Base-by-base conservation (phyloP, 2,113 vertebrate genomes). In the Bufo gargarizans region DNA sequence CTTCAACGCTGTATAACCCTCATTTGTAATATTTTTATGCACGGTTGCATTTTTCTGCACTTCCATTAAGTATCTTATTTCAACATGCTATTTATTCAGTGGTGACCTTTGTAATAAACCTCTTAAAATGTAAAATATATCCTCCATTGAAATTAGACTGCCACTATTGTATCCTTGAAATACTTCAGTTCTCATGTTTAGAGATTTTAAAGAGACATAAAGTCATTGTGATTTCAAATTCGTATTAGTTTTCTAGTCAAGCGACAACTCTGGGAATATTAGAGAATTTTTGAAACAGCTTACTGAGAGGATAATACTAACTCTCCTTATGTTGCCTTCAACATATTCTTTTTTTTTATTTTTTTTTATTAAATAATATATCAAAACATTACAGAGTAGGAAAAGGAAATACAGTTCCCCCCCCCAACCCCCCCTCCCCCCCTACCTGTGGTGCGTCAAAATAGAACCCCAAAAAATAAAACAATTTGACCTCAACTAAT, bases 21-120 rank as follows among this genome's bases (percentile, higher is more conserved):
- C 56, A 83, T 53, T 87, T 82, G 89, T 86, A 88, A 5, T 78
- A 90, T 91, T 91, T 90, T 86, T 89, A 89, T 0, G 45, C 91
- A 74, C 61, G 86, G 49, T 89, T 85, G 56, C 86, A 87, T 56
- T 90, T 67, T 6, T 65, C 20, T 90, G 53, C 76, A 88, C 43
- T 91, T 92, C 77, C 90, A 80, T 91, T 90, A 92, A 93, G 90
- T 86, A 92, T 20, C 69, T 88, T 92, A 89, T 92, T 92, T 92
- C 88, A 77, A 33, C 56, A 89, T 90, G 81, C 87, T 92, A 92
- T 93, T 92, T 84, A 92, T 92, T 93, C 89, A 92, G 83, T 90
- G 90, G 61, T 91, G 82, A 92, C 90, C 90, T 92, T 92, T 91
- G 87, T 85, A 92, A 91, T 92, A 94, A 93, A 93, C 90, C 76